These are phyloP conservation scores for Microcaecilia unicolor DNA, from an alignment of 2,797 vertebrate genomes.

Conservation along the genomic window DNA sequence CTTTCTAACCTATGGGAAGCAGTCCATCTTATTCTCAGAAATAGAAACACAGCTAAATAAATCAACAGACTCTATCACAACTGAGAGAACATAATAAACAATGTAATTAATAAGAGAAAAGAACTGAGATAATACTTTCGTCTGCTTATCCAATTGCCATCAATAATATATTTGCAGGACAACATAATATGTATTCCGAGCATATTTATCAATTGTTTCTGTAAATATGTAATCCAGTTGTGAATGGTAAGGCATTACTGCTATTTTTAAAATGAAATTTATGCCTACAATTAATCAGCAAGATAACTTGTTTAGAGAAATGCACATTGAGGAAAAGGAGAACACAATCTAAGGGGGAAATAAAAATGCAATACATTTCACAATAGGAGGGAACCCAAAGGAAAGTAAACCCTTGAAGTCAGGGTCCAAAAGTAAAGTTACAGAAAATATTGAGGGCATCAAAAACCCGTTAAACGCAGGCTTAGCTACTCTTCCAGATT, in stretches of 20 bases:
- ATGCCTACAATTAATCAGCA: too few species aligned
- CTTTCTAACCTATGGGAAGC: conserved; percentile 8
- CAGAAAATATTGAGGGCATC: too few species aligned
- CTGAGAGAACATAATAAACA: conserved; percentile 2
- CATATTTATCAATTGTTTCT: conserved; percentile 17
- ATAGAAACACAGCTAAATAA: conserved; percentile 10
- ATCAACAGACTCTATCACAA: conserved; percentile 11
- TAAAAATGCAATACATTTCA: too few species aligned
- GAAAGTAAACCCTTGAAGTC: too few species aligned
- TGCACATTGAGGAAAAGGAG: too few species aligned
- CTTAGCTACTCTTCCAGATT: too few species aligned
- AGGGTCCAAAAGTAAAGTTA: too few species aligned
- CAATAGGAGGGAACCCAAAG: too few species aligned
- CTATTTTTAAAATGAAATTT: too few species aligned
- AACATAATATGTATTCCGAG: conserved; percentile 7
- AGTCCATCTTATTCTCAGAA: conserved; percentile 13
- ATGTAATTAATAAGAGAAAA: conserved; percentile 12
- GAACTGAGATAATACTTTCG: conserved; percentile 3
- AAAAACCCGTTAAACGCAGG: too few species aligned
- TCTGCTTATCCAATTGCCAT: conserved; percentile 14
- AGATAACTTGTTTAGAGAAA: too few species aligned
- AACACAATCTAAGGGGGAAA: too few species aligned
- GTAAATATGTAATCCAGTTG: conserved; percentile 18
- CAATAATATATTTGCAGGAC: conserved; percentile 3
- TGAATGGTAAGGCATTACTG: conserved; percentile 2